phyloP scores from a whole-genome alignment of 2,888 invertebrate species.

The Campoletis raptor region DNA sequence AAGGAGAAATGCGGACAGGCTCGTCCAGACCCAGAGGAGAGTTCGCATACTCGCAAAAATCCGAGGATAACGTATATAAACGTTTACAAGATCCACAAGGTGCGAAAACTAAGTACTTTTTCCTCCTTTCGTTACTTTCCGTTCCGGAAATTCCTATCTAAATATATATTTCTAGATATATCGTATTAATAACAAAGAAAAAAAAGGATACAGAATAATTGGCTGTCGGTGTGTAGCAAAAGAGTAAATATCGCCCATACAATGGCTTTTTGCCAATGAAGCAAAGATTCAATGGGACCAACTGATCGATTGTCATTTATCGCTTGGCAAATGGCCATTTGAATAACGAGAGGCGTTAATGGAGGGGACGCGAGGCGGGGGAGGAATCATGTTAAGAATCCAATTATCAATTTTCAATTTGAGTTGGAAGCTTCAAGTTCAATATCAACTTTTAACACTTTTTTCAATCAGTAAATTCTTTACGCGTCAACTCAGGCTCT shows the following conservation, averaged over 20 bases:
- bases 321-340: slow-evolving; percentile 21
- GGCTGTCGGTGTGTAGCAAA: neutral
- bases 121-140: slow-evolving; percentile 17
- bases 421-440: neutral
- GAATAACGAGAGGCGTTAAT: slow-evolving; percentile 3
- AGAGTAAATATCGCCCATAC: neutral
- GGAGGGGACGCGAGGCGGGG: neutral
- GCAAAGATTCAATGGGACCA: slow-evolving; percentile 13
- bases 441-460: neutral
- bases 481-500: slow-evolving; percentile 1
- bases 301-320: slow-evolving; percentile 22
- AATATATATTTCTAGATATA: neutral
- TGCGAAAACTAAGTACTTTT: slow-evolving; percentile 37
- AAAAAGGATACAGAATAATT: neutral
- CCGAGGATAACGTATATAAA: slow-evolving; percentile 5
- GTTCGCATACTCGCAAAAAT: slow-evolving; percentile 30
- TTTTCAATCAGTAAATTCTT: neutral
- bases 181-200: neutral
- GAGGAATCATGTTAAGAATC: neutral
- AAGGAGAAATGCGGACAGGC: slow-evolving; percentile 63
- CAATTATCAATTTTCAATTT: neutral
- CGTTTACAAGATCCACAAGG: slow-evolving; percentile 15
- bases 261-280: slow-evolving; percentile 24
- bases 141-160: neutral
- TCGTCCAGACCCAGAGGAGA: slow-evolving; percentile 51